Conservation (phyloP, 2,797 vertebrate genomes). For the Phrynocephalus forsythii region DNA sequence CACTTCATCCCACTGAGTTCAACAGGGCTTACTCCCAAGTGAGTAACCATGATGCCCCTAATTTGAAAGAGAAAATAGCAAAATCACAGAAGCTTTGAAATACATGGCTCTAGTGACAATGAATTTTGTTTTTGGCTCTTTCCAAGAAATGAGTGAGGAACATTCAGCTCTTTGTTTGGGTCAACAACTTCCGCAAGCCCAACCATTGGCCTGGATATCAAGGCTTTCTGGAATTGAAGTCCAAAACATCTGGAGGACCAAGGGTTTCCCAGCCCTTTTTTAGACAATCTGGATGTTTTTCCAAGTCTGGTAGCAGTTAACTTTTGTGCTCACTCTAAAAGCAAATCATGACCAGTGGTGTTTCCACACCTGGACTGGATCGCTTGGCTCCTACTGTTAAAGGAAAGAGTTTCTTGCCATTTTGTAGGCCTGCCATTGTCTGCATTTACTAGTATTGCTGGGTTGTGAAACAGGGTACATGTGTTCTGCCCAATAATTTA, state of each 20-base stretch:
- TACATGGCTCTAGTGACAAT: conserved; percentile 53
- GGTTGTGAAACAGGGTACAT: background rate
- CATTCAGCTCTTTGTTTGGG: background rate
- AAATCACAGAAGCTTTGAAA: conserved; percentile 57
- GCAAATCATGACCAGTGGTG: conserved; percentile 49
- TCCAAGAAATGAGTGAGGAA: conserved; percentile 35
- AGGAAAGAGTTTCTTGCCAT: background rate
- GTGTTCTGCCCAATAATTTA: background rate
- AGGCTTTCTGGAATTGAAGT: background rate
- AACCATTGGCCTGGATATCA: background rate
- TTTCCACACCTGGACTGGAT: conserved; percentile 18
- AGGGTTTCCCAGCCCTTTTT: background rate
- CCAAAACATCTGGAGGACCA: background rate
- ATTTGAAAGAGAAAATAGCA: conserved; percentile 48
- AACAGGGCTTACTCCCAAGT: background rate
- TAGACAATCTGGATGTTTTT: background rate
- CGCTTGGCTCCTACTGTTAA: conserved; percentile 16
- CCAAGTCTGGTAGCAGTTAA: conserved; percentile 33
- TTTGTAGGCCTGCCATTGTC: background rate
- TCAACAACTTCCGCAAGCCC: background rate
- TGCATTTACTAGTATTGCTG: background rate
- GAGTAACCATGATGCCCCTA: background rate
- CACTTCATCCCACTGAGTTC: background rate
- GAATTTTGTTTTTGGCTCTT: conserved; percentile 60
- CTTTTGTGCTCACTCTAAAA: conserved; percentile 45